phyloP scores from a whole-genome alignment of 2,888 invertebrate species.

The Drepanosiphum platanoidis region DNA sequence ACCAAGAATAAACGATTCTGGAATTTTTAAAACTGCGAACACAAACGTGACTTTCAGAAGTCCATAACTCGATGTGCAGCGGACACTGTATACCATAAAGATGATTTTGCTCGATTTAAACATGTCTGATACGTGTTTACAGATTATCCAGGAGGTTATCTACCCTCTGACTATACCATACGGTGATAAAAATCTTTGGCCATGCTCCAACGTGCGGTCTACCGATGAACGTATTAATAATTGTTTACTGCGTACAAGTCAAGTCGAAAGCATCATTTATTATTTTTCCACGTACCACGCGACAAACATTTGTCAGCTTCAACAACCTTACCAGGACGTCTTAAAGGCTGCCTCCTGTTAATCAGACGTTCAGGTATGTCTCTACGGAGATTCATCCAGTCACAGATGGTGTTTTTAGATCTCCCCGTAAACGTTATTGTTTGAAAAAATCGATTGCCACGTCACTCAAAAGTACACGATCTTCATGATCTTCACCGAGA shows the following conservation, averaged over 20 bases:
- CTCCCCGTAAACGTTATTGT: background rate
- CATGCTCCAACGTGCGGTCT: too few species aligned
- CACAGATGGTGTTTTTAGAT: background rate
- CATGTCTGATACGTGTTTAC: conserved; percentile 9
- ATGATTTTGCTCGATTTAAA: background rate
- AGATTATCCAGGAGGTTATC: background rate
- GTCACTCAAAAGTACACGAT: background rate
- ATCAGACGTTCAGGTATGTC: background rate
- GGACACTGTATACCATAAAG: background rate
- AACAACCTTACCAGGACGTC: background rate
- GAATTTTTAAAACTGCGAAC: background rate
- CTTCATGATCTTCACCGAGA: background rate
- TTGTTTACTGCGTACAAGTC: too few species aligned
- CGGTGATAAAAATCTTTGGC: background rate
- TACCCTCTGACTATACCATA: background rate
- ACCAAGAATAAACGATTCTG: background rate
- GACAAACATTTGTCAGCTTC: background rate
- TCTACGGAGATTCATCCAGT: conserved; percentile 7
- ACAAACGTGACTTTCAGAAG: conserved; percentile 1
- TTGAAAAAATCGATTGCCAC: background rate
- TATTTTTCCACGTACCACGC: background rate
- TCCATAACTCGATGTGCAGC: background rate
- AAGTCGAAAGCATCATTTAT: too few species aligned
- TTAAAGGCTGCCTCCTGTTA: background rate
- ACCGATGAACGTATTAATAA: too few species aligned